phyloP scores from a whole-genome alignment of 2,797 vertebrate genomes.

The Spinibarbus caldwelli region DNA sequence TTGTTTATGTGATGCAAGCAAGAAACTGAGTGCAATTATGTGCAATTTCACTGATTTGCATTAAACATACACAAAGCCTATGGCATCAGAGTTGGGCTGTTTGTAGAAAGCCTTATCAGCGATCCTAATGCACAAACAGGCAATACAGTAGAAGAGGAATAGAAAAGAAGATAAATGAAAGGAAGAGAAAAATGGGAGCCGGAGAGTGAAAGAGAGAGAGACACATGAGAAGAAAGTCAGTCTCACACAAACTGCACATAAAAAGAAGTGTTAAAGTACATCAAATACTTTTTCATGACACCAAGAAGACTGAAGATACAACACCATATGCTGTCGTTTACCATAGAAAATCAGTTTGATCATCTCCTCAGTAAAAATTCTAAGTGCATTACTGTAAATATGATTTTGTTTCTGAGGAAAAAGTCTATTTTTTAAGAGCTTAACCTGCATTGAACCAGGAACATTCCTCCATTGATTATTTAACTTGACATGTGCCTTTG shows the following conservation, averaged over 20 bases:
- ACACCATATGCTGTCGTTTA: neutral
- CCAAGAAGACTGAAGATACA: slow-evolving; percentile 61
- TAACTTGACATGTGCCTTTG: neutral
- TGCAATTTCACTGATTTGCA: slow-evolving; percentile 43
- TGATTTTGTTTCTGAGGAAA: too few relatives aligned
- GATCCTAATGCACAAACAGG: slow-evolving; percentile 86
- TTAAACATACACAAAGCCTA: slow-evolving; percentile 98
- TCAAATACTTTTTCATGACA: slow-evolving; percentile 37
- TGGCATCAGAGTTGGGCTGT: slow-evolving; percentile 97
- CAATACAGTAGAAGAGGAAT: slow-evolving; percentile 60
- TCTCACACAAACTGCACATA: slow-evolving; percentile 71
- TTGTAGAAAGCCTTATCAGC: slow-evolving; percentile 99
- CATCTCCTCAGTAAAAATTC: neutral
- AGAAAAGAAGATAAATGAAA: slow-evolving; percentile 67
- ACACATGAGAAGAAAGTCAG: slow-evolving; percentile 61
- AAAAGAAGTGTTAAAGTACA: slow-evolving; percentile 55
- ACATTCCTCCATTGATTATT: neutral
- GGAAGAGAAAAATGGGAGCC: slow-evolving; percentile 50
- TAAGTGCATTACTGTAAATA: neutral
- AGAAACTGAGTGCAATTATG: slow-evolving; percentile 15
- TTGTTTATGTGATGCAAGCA: neutral
- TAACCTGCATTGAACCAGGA: neutral
- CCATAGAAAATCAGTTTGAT: neutral
- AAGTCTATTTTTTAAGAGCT: neutral
- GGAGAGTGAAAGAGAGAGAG: slow-evolving; percentile 63